Conservation (phyloP, 2,888 invertebrate genomes). For the Epistrophe grossulariae region DNA sequence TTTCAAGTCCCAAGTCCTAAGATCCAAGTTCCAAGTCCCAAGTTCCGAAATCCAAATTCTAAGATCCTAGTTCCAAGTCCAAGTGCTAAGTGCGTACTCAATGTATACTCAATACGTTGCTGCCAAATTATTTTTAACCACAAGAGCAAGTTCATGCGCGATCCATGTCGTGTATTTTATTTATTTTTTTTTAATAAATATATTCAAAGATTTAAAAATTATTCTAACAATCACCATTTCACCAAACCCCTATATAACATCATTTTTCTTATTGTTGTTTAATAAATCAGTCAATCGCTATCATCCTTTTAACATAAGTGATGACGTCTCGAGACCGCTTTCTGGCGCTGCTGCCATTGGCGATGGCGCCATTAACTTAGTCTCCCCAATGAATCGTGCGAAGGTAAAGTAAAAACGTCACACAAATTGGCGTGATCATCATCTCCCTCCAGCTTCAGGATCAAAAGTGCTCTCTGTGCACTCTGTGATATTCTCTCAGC, state of each 20-base stretch:
- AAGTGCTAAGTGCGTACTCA: too few species aligned
- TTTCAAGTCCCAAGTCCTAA: too few species aligned
- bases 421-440: conserved; percentile 66
- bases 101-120: too few species aligned
- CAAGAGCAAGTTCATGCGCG: too few species aligned
- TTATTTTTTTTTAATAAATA: not conserved
- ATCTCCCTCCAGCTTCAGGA: conserved; percentile 28
- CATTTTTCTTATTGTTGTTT: conserved; percentile 18
- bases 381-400: conserved; percentile 12
- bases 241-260: not conserved
- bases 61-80: too few species aligned
- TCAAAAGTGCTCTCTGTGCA: conserved; percentile 45
- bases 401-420: conserved; percentile 62
- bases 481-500: conserved; percentile 5
- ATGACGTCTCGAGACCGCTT: conserved; percentile 47
- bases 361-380: conserved; percentile 54
- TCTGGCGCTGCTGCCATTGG: not conserved
- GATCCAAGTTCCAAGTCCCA: too few species aligned
- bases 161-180: too few species aligned
- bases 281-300: conserved; percentile 56
- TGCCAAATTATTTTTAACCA: too few species aligned
- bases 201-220: not conserved
- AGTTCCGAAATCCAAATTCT: too few species aligned
- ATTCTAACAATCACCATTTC: not conserved
- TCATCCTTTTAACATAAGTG: conserved; percentile 48